These are phyloP conservation scores for Achlya flavicornis DNA, from an alignment of 2,888 invertebrate genomes.

Conservation along the genomic window DNA sequence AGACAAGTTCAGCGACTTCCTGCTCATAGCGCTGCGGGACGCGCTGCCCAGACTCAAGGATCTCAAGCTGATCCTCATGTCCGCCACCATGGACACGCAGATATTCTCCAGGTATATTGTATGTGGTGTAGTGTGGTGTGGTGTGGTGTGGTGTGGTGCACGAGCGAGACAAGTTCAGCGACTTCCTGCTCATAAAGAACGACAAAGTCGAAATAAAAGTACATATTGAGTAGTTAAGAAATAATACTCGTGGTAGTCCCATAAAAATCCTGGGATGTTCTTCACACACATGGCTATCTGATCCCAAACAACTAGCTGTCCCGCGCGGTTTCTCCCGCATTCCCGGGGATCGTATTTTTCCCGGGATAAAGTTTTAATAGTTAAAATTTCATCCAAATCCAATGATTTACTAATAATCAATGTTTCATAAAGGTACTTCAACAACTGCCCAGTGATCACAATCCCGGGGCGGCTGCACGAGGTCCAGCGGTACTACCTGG, in stretches of 20 bases:
- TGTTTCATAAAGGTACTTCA: slow-evolving; percentile 86
- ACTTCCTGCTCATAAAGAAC: slow-evolving; percentile 90
- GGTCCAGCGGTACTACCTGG: slow-evolving; percentile 90
- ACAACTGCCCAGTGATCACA: slow-evolving; percentile 88
- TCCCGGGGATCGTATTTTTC: too few species aligned
- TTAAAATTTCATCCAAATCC: too few species aligned
- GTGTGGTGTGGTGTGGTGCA: slow-evolving; percentile 84
- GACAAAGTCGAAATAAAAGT: too few species aligned
- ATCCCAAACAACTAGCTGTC: too few species aligned
- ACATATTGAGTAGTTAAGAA: too few species aligned
- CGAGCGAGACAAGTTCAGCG: slow-evolving; percentile 96
- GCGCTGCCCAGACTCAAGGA: slow-evolving; percentile 87
- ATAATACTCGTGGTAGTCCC: too few species aligned
- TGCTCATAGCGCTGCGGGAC: slow-evolving; percentile 93
- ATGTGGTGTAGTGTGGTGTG: too few species aligned
- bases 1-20: slow-evolving; percentile 96
- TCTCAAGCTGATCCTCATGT: slow-evolving; percentile 95
- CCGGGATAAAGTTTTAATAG: too few species aligned
- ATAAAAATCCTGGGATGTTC: too few species aligned
- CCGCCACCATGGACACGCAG: slow-evolving; percentile 94
- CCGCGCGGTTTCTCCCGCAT: too few species aligned
- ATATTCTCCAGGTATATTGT: slow-evolving; percentile 85
- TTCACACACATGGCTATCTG: too few species aligned
- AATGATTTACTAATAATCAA: too few species aligned
- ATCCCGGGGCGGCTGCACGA: slow-evolving; percentile 90